Base-by-base conservation (phyloP, 2,113 vertebrate genomes). In the Salminus brasiliensis region DNA sequence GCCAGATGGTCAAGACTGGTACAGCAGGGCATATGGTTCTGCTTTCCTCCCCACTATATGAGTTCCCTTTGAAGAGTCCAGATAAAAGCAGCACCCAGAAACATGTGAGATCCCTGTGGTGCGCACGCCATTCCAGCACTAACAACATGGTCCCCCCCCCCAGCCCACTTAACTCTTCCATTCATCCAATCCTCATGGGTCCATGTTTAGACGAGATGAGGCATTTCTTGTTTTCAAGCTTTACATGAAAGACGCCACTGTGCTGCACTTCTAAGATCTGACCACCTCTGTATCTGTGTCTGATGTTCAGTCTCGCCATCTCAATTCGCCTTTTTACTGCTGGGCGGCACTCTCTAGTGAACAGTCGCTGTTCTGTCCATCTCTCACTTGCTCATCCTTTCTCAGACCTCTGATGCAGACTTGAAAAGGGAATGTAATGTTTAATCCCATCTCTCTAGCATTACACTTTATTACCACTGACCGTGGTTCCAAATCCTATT, bases 1-100 rank as follows among this genome's bases (percentile, higher is more conserved):
- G 49, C 79, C 91, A 91, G 85, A 88, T 88, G 87, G 84, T 86
- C 72, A 75, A 76, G 69, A 76, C 76, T 45, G 74, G 76, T 63
- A 80, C 86, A 73, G 69, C 83, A 84, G 84, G 83, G 84, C 92
- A 94, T 91, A 85, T 92, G 91, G 88, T 88, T 86, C 79, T 85
- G 89, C 67, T 91, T 92, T 90, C 39, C 70, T 62, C 55, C 60
- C 52, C 75, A 82, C 65, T 85, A 68, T 86, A 88, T 86, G 83
- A 81, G 85, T 83, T 85, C 76, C 76, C 88, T 91, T 93, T 92
- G 89, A 92, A 89, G 87, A 85, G 80, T 80, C 68, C 83, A 85
- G 89, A 91, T 88, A 88, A 92, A 91, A 89, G 85, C 80, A 72
- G 78, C 32, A 57, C 78, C 79, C 52, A 27, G 18, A 49, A 88